phyloP scores from a whole-genome alignment of 2,888 invertebrate species.

The Rhopalosiphum nymphaeae region DNA sequence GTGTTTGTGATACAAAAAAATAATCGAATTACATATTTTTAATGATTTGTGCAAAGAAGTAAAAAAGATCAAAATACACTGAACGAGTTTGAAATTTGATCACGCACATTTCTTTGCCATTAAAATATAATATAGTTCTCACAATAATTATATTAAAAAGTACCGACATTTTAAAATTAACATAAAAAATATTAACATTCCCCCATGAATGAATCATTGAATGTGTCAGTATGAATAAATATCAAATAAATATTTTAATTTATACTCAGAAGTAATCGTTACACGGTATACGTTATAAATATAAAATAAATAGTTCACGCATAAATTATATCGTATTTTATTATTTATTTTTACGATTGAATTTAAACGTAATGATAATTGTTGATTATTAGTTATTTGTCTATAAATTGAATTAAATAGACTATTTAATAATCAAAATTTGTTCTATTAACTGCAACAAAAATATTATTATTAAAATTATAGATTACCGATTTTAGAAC shows the following conservation, averaged over 20 bases:
- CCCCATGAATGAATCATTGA: conserved; percentile 24
- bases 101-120: neutral
- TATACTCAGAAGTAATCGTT: neutral
- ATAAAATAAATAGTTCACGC: conserved; percentile 20
- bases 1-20: neutral
- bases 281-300: neutral
- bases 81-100: neutral
- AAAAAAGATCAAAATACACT: neutral
- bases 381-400: neutral
- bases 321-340: neutral
- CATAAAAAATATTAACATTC: conserved; percentile 23
- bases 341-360: neutral
- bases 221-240: conserved; percentile 40
- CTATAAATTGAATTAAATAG: neutral
- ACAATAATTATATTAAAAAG: conserved; percentile 15
- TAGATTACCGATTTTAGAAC: neutral
- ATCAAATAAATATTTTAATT: conserved; percentile 18
- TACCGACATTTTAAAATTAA: conserved; percentile 18
- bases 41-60: neutral
- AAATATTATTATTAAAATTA: neutral
- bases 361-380: neutral
- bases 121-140: conserved; percentile 21
- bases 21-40: neutral
- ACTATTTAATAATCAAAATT: neutral
- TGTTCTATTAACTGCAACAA: neutral